phyloP scores from a whole-genome alignment of 2,888 invertebrate species.

The Acrocyrtus sp. region DNA sequence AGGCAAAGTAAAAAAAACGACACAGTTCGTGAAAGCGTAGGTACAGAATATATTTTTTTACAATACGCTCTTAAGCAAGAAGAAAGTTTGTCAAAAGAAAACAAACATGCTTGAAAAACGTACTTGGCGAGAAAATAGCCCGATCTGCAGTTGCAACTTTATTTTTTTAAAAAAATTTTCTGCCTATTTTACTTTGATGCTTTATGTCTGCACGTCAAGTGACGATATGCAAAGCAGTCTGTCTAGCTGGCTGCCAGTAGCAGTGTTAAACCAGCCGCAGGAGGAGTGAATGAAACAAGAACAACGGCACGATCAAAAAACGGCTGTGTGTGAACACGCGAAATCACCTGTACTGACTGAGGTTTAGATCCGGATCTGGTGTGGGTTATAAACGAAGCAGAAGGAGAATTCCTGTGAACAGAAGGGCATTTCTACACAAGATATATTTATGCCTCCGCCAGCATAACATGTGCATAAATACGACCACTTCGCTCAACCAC shows the following conservation, averaged over 20 bases:
- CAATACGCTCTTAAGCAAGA: too few species aligned
- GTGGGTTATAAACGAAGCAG: slow-evolving; percentile 45
- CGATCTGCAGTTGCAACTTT: too few species aligned
- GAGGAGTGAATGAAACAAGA: neutral
- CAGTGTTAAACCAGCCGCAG: neutral
- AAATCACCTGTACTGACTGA: slow-evolving; percentile 54
- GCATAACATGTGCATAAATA: neutral
- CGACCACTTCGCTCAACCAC: neutral
- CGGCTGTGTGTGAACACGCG: slow-evolving; percentile 52
- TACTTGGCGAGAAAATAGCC: too few species aligned
- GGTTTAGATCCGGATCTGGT: slow-evolving; percentile 46
- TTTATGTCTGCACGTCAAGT: neutral
- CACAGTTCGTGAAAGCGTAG: too few species aligned
- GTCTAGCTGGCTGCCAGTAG: neutral
- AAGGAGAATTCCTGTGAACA: neutral
- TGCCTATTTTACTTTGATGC: too few species aligned
- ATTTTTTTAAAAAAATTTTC: too few species aligned
- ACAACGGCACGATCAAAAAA: slow-evolving; percentile 32
- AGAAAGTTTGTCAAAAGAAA: too few species aligned
- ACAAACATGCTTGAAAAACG: too few species aligned
- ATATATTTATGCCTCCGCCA: too few species aligned
- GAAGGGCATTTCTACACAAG: too few species aligned
- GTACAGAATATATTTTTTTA: too few species aligned
- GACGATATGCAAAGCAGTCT: neutral
- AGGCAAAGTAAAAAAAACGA: too few species aligned